Percentiles rank a stretch among this genome's conserved stretches.
Conservation (phyloP, 2,888 invertebrate genomes). For the Drosophila siamana region DNA sequence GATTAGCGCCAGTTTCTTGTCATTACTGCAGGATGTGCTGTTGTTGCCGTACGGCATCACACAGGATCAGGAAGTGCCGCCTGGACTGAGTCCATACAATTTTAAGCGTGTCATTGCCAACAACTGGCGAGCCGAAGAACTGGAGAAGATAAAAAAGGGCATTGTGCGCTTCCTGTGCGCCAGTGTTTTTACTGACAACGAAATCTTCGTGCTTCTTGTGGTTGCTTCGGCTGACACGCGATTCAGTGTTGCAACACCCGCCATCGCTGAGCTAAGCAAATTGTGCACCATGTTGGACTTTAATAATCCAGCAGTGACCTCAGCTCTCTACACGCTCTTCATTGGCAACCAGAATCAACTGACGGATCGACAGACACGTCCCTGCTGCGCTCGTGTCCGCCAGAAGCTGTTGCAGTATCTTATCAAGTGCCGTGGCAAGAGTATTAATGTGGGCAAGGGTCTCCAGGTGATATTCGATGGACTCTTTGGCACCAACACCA, state of each 20-base stretch:
- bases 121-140: conserved; percentile 91
- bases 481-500: conserved; percentile 93
- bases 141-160: conserved; percentile 93
- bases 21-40: conserved; percentile 92
- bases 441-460: conserved; percentile 91
- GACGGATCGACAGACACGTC: conserved; percentile 90
- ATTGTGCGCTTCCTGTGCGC: conserved; percentile 93
- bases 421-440: conserved; percentile 90
- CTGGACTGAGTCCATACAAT: conserved; percentile 91
- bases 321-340: conserved; percentile 92
- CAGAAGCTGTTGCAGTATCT: conserved; percentile 94
- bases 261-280: conserved; percentile 93
- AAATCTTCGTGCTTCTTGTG: conserved; percentile 91
- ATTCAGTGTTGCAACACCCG: conserved; percentile 94
- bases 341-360: conserved; percentile 86
- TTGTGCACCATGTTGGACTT: conserved; percentile 91
- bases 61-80: conserved; percentile 87
- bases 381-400: conserved; percentile 93
- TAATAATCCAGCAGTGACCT: conserved; percentile 89
- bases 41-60: conserved; percentile 89
- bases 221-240: conserved; percentile 95
- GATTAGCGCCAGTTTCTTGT: conserved; percentile 87
- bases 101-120: conserved; percentile 91
- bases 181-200: conserved; percentile 91
- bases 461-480: conserved; percentile 96